Evolutionary conservation across 2,113 vertebrate species (phyloP), one percentile per base, ranked within the genome.

Genomic region (Trinectes maculatus): DNA sequence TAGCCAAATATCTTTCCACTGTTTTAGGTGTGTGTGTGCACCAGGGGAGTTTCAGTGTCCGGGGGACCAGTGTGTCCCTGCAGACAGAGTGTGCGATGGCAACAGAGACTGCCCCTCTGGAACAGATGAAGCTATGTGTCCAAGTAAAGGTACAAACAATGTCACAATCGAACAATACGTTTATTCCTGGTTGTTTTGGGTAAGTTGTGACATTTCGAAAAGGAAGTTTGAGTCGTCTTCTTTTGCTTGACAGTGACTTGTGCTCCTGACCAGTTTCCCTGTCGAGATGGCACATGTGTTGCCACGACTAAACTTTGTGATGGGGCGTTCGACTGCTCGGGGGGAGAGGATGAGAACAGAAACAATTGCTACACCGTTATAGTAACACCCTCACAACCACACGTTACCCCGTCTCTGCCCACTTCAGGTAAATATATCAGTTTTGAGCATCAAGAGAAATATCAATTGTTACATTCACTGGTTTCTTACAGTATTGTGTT

Each of bases 41-140:
- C 21, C 71, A 0, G 93, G 87, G 8, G 83, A 90, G 11, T 89
- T 96, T 66, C 92, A 95, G 89, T 98, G 96, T n/a, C 92, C 93
- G 0, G 85, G 90, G 0, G 85, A 79, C 0, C 74, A 2, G 29
- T 98, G 96, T 80, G 57, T 95, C 12, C 68, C 92, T 15, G 82
- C 63, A 0, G 51, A 89, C 8, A 82, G 77, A 43, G 82, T 96
- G 37, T 98, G 96, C 12, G 88, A 97, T 0, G 94, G 95, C 3
- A 82, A 18, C 39, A 84, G 24, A 1, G 93, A 96, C 87, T 96
- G 95, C n/a, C 42, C 72, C 0, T 79, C 91, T 0, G 95, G 93
- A 9, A 82, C 86, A 0, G 96, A 97, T 0, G 95, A 98, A 81
- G 89, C 89, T 0, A 76, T 93, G 40, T 98, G 96, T 69, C 90